phyloP scores from a whole-genome alignment of 92 coral and sea anemone genomes.

The Nematostella vectensis region DNA sequence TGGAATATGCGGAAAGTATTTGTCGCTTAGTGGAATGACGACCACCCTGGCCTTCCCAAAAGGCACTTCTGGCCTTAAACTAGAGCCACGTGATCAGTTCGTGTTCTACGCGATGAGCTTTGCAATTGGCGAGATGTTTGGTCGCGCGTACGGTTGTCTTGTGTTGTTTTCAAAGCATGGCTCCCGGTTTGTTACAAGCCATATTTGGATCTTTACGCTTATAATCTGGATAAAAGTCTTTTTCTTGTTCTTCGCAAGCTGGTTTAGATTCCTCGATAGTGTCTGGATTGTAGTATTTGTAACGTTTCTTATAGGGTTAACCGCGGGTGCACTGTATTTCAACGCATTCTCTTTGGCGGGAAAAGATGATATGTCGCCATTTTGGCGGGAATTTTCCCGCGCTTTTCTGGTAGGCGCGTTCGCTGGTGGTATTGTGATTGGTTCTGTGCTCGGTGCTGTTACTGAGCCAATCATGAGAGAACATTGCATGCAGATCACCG shows the following conservation, averaged over 20 bases:
- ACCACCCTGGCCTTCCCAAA: conserved; percentile 4
- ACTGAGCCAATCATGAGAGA: neutral
- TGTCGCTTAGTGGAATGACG: neutral
- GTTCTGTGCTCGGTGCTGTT: neutral
- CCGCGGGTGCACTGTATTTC: neutral
- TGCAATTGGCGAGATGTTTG: conserved; percentile 1
- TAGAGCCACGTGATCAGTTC: conserved; percentile 7
- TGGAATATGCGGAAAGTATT: neutral
- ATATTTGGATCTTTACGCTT: neutral
- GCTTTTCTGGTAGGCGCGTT: conserved; percentile 4
- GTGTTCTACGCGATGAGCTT: conserved; percentile 2
- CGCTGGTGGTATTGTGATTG: conserved; percentile 2
- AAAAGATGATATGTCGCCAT: neutral
- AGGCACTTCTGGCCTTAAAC: neutral
- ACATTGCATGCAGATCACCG: neutral
- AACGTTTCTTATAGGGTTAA: neutral
- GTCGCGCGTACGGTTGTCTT: neutral
- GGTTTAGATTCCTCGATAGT: neutral
- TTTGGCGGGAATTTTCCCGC: conserved; percentile 8
- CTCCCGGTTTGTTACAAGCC: neutral
- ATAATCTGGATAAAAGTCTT: neutral
- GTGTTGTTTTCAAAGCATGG: neutral
- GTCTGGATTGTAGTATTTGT: conserved; percentile 2
- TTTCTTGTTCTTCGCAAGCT: neutral
- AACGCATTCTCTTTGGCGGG: conserved; percentile 12